Evolutionary conservation across 2,888 invertebrate genomes (phyloP), one percentile per base, ranked within the genome.

Genomic region (Hypomecis atomaria): DNA sequence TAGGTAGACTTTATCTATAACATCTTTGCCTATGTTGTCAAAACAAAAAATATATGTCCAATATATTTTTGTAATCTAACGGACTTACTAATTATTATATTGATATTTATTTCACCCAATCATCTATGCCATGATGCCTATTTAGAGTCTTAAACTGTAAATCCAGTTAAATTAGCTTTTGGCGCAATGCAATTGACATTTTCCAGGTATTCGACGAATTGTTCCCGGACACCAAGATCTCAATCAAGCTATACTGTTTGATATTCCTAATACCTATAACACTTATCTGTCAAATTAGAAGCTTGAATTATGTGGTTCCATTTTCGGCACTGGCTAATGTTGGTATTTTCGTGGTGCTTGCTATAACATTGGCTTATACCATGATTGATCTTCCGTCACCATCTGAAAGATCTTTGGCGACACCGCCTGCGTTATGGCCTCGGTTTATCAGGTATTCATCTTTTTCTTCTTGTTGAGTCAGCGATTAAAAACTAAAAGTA

Each of bases 301-400:
- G 96, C 77, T 91, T 99, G 4, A 97, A 96, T 81, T 95, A 95
- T 76, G 88, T 99, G 71, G 97, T 99, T 10, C 98, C 98, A 0
- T 97, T 98, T 83, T 98, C 99, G 0, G 94, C 96, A 50, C 81
- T 97, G 11, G 99, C 99, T 50, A 99, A 99, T 81, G 71, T 96
- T 0, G 94, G 97, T 59, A 96, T 98, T 79, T 89, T 96, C 0
- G 82, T 94, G 0, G 96, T 97, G 0, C 95, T 99, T 71, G 93
- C 90, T 13, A 96, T 98, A 69, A 97, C 97, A 0, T 93, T 98
- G 71, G 97, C 96, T 84, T 98, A 96, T 81, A 94, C 98, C 78
- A 96, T 98, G 78, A 90, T 90, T 42, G 88, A 89, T 53, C 87
- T 92, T 62, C 89, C 94, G 0, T 75, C 84, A 0, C 59, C 84